Evolutionary conservation across 2,797 vertebrate species (phyloP), one percentile per base, ranked within the genome.

Genomic region (Harpagifer antarcticus): DNA sequence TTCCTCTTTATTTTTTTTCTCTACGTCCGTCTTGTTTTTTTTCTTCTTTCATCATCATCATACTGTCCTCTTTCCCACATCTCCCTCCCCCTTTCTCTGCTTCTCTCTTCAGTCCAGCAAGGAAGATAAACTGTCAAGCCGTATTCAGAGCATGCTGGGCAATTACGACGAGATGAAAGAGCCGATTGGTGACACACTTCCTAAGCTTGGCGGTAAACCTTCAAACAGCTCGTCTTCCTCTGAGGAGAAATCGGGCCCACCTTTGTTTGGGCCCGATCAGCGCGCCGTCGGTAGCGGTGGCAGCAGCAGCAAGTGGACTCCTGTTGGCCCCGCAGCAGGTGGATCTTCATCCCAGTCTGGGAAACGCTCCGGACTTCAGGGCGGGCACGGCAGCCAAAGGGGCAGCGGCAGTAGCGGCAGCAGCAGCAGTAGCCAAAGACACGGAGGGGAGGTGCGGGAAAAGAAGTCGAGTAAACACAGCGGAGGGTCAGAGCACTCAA

Each of bases 91-190:
- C 45, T 5, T 77, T 62, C 53, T 81, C 57, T 86, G 58, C 61
- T 86, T 89, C 76, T 82, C 60, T 86, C 89, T 88, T 23, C 93
- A 99, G 98, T 96, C 96, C 83, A 96, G 97, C 92, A 99, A 99
- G 89, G 98, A 99, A 94, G 98, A 99, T 94, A 98, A 99, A 94
- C 94, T 99, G 83, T 99, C 98, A 60, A 99, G 96, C 91, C 97
- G 98, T 89, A 99, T 99, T 91, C 97, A 99, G 96, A 99, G 98
- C 94, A 99, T 98, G 97, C 96, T 99, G 75, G 98, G 98, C 78
- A 98, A 99, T 91, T 99, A 99, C 95, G 98, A 99, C 93, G 98
- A 99, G 90, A 99, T 99, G 98, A 96, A 97, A 93, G 98, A 99
- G 85, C 95, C 97, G n/a, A 96, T 98, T 86, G 96, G 97, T 68